A percentile compares a stretch with the other conserved stretches of the same genome.
Evolutionary conservation across 2,797 vertebrate genomes (phyloP).

Genomic region (Pteropus rufus): DNA sequence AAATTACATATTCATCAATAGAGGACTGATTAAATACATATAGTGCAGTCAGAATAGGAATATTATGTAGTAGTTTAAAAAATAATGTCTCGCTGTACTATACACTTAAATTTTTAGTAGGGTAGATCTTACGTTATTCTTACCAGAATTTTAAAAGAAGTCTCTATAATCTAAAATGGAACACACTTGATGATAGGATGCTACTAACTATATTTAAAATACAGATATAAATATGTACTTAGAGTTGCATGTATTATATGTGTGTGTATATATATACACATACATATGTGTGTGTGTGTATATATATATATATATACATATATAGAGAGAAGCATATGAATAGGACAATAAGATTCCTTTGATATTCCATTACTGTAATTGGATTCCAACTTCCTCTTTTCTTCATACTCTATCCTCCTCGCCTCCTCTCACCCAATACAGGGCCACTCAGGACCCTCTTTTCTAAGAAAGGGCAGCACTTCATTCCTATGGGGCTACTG

Average conservation of each 20-base stretch:
- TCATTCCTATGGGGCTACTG: background rate
- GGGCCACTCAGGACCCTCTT: background rate
- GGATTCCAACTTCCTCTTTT: background rate
- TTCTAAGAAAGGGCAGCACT: background rate
- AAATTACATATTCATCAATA: constrained; percentile 22
- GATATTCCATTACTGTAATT: background rate
- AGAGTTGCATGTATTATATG: background rate
- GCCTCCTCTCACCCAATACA: background rate
- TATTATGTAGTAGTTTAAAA: constrained; percentile 19
- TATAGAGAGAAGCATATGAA: background rate
- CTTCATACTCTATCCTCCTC: background rate
- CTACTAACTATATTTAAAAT: background rate
- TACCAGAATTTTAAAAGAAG: background rate
- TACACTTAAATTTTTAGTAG: background rate
- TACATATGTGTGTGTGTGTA: background rate
- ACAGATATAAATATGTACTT: background rate
- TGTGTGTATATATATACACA: background rate
- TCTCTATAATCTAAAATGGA: background rate
- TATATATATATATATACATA: background rate
- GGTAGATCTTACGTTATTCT: background rate
- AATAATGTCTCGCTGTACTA: background rate
- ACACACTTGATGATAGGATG: background rate
- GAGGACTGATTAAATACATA: constrained; percentile 1
- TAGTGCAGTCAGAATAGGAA: background rate
- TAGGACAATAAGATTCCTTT: background rate